Evolutionary conservation across 2,888 invertebrate genomes (phyloP), one percentile per base, ranked within the genome.

Genomic region (Syrista parreyssii): DNA sequence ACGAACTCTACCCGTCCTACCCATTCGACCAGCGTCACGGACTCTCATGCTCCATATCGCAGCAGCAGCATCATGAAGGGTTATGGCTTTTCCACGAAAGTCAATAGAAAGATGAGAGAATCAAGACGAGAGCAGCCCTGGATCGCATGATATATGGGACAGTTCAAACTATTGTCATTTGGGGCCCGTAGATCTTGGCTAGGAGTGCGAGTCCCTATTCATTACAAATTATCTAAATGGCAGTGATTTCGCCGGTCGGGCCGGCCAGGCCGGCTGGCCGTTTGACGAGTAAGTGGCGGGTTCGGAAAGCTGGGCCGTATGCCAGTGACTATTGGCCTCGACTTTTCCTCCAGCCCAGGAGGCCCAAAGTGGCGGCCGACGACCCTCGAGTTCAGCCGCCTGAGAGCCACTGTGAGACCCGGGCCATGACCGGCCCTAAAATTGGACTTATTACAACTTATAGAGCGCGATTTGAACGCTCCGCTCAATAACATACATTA

Each of bases 191-290:
- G 71, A n/a, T 71, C 71, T n/a, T 71, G 71, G 71, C 71, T 71
- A 71, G 71, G 11, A 71, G 32, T 30, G 32, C 32, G 71, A 34
- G 88, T 90, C 92, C 92, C 93, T 93, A 93, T 93, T 93, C 93
- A 93, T 93, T 93, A 93, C 92, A 92, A 93, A 93, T 93, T 93
- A 93, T 92, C 92, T 90, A 92, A 92, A 93, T 93, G 92, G 93
- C 93, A 92, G 92, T 93, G 92, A 93, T 93, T 93, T 92, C 88
- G 91, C 89, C 86, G 86, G 87, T 88, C 89, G 89, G 89, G 55
- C 55, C 55, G 23, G 23, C 40, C 15, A 40, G 15, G 40, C 40
- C 40, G 40, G 89, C 90, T 89, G 89, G 86, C 90, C 88, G 90
- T 89, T 89, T 89, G 90, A 90, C 90, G 89, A 90, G 87, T 91